Base-by-base conservation (phyloP, 1,140 invertebrate species). In the Scaptomyza montana region DNA sequence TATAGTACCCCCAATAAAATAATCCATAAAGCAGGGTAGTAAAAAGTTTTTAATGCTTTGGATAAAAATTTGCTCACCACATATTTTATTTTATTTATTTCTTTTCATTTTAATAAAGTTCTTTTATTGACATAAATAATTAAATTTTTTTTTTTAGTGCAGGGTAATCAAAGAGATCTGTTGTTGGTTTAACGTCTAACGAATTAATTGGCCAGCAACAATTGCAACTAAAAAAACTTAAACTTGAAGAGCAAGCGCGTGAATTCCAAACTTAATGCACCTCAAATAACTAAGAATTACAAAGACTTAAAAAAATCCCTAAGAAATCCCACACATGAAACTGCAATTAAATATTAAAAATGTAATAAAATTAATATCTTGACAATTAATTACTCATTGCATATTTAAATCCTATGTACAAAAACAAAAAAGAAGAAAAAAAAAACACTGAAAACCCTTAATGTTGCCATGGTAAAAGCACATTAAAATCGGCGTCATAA, bases 41-140 rank as follows among this genome's bases (percentile, higher is more conserved):
- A 6, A 7, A 7, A 7, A 45, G 4, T 45, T 61, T 62, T 66
- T 36, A 6, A 60, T 33, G 47, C 13, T 36, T 33, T 39, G 54
- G 10, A 67, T 67, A 60, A 50, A 56, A 76, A 69, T 30, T 36
- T 9, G 33, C 33, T 36, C 6, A 8, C 8, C 8, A 8, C 8
- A 9, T 7, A 7, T 36, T 36, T 36, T 36, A n/a, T n/a, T n/a
- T n/a, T n/a, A n/a, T n/a, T n/a, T n/a, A n/a, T n/a, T n/a, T n/a
- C n/a, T 36, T 36, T 36, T 1, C 8, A 8, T 36, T 9, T 36
- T 36, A 1, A 6, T n/a, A 74, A 77, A 75, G 66, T 81, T 82
- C 80, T 86, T 81, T 78, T 87, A 86, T 86, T 87, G 75, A 54
- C 73, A 89, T 82, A 72, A 89, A 87, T 87, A 87, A 87, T 89